A percentile compares a stretch with the other conserved stretches of the same genome.
phyloP scores from a whole-genome alignment of 2,113 vertebrate genomes.

The Saccopteryx bilineata region DNA sequence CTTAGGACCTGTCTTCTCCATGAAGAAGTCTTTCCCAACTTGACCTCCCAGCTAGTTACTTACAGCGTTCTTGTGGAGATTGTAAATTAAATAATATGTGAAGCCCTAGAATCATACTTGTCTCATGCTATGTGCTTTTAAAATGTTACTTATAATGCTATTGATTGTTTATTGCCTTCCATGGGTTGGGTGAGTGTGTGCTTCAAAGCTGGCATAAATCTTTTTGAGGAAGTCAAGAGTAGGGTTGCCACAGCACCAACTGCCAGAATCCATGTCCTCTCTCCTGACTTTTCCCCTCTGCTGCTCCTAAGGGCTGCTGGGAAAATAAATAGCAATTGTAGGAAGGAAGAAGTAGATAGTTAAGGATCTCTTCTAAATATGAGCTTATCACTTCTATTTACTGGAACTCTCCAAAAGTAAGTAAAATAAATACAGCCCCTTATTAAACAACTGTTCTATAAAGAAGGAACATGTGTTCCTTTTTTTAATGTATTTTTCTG shows the following conservation, averaged over 20 bases:
- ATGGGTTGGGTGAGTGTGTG: background rate
- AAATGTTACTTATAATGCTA: background rate
- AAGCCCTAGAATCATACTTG: background rate
- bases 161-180: background rate
- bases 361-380: background rate
- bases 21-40: background rate
- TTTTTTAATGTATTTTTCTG: too few species aligned
- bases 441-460: background rate
- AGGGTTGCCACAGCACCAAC: background rate
- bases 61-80: background rate
- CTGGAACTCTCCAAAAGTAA: background rate
- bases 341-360: background rate
- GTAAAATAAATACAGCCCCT: background rate
- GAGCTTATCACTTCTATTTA: background rate
- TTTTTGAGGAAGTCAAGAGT: background rate
- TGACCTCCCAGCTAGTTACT: background rate
- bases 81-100: background rate
- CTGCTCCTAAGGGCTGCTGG: background rate
- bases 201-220: background rate
- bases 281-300: background rate
- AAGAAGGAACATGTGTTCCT: too few species aligned
- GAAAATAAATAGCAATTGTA: constrained; percentile 36
- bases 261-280: background rate
- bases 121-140: background rate
- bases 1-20: background rate